Evolutionary conservation across 2,888 invertebrate species (phyloP).

Genomic region (Microctonus aethiopoides): DNA sequence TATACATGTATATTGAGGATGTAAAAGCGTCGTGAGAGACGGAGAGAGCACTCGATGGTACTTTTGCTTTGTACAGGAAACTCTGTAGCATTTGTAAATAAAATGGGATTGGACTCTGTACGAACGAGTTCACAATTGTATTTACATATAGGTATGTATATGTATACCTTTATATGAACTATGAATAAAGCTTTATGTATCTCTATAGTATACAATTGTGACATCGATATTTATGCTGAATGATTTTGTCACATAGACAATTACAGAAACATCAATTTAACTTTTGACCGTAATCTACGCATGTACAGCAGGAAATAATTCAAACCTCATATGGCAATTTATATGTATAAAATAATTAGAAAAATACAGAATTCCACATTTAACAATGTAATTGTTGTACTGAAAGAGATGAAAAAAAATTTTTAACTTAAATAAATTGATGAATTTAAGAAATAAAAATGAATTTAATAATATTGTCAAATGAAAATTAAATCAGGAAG

Average conservation of each 20-base stretch:
- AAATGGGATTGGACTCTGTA: slow-evolving; percentile 29
- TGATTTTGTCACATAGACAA: slow-evolving; percentile 30
- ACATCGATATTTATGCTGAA: too few species aligned
- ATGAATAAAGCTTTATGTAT: background rate
- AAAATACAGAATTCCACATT: too few species aligned
- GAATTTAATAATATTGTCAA: too few species aligned
- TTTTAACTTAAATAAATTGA: too few species aligned
- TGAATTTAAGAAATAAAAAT: too few species aligned
- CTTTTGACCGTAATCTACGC: slow-evolving; percentile 30
- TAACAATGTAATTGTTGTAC: too few species aligned
- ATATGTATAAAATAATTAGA: too few species aligned
- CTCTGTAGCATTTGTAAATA: slow-evolving; percentile 34
- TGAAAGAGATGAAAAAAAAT: too few species aligned
- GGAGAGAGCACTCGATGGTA: slow-evolving; percentile 3
- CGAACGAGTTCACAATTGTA: slow-evolving; percentile 11
- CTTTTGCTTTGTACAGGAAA: slow-evolving; percentile 33
- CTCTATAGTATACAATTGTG: too few species aligned
- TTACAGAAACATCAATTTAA: slow-evolving; percentile 35
- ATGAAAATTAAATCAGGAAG: too few species aligned
- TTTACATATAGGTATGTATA: background rate
- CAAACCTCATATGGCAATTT: too few species aligned
- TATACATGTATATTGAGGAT: background rate
- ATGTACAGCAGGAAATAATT: slow-evolving; percentile 27
- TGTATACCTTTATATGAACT: slow-evolving; percentile 19
- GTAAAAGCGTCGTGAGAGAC: background rate